phyloP scores from a whole-genome alignment of 1,140 invertebrate genomes.

The Patella vulgata region DNA sequence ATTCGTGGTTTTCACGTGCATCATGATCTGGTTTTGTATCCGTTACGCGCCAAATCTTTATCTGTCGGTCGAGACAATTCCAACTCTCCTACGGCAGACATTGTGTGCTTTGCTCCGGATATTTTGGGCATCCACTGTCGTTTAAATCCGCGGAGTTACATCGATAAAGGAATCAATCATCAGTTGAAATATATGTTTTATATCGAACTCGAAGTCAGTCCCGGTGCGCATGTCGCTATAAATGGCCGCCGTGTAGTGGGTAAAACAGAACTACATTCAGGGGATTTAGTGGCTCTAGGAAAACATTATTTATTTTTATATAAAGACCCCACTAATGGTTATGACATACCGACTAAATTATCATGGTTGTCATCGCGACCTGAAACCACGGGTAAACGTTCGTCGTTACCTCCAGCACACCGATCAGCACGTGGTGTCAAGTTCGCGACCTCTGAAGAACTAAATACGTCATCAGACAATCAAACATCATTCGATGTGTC shows the following conservation, averaged over 20 bases:
- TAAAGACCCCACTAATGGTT: slow-evolving; percentile 54
- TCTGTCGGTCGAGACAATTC: slow-evolving; percentile 38
- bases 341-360: slow-evolving; percentile 49
- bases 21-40: slow-evolving; percentile 47
- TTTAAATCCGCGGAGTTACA: slow-evolving; percentile 10
- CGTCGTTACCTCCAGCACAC: too few relatives aligned
- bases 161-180: slow-evolving; percentile 1
- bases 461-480: neutral
- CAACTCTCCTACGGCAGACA: slow-evolving; percentile 22
- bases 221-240: slow-evolving; percentile 33
- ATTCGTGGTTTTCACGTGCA: slow-evolving; percentile 50
- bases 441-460: slow-evolving; percentile 1
- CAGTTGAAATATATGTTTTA: slow-evolving; percentile 40
- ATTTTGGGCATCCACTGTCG: slow-evolving; percentile 44
- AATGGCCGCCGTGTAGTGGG: slow-evolving; percentile 40
- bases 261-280: slow-evolving; percentile 37
- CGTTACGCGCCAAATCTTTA: slow-evolving; percentile 42
- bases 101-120: slow-evolving; percentile 43
- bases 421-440: neutral
- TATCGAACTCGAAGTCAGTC: slow-evolving; percentile 43
- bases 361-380: slow-evolving; percentile 38
- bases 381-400: slow-evolving; percentile 2
- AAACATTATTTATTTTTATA: slow-evolving; percentile 54
- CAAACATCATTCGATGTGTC: slow-evolving; percentile 8
- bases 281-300: slow-evolving; percentile 53